Percentiles rank a stretch among this genome's conserved stretches.
Conservation (phyloP, 2,797 vertebrate species). For the Semaprochilodus insignis region DNA sequence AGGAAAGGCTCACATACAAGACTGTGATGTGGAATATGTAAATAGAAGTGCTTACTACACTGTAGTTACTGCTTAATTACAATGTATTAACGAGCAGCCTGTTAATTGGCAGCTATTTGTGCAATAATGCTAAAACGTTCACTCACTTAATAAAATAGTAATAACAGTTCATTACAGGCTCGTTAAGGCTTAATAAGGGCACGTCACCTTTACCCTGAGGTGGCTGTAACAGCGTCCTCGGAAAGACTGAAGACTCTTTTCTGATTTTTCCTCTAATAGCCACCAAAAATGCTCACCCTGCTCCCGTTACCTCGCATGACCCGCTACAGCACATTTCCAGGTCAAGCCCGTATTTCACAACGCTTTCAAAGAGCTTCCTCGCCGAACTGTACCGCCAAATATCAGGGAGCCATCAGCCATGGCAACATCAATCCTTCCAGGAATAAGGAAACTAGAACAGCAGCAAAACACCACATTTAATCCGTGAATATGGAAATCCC, state of each 20-base stretch:
- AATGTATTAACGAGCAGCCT: too few relatives aligned
- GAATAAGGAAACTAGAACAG: slow-evolving; percentile 27
- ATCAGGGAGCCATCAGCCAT: slow-evolving; percentile 29
- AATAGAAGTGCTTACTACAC: too few relatives aligned
- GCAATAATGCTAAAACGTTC: background rate
- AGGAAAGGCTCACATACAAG: too few relatives aligned
- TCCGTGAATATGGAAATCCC: slow-evolving; percentile 48
- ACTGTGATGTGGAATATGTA: too few relatives aligned
- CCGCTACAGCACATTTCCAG: background rate
- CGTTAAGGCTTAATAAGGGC: too few relatives aligned
- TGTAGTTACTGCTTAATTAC: too few relatives aligned
- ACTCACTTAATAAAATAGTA: background rate
- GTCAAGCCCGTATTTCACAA: background rate
- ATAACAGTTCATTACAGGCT: too few relatives aligned
- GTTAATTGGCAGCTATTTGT: too few relatives aligned
- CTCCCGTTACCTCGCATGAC: background rate
- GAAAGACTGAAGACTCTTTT: background rate
- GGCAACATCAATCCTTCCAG: slow-evolving; percentile 16
- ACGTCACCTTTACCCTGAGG: too few relatives aligned
- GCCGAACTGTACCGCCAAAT: slow-evolving; percentile 11
- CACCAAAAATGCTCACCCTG: background rate
- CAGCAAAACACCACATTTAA: slow-evolving; percentile 47
- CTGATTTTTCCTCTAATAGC: background rate
- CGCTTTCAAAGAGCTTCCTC: slow-evolving; percentile 20
- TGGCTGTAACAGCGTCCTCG: background rate